Evolutionary conservation across 2,888 invertebrate genomes (phyloP).

Genomic region (Diachrysia chrysitis): DNA sequence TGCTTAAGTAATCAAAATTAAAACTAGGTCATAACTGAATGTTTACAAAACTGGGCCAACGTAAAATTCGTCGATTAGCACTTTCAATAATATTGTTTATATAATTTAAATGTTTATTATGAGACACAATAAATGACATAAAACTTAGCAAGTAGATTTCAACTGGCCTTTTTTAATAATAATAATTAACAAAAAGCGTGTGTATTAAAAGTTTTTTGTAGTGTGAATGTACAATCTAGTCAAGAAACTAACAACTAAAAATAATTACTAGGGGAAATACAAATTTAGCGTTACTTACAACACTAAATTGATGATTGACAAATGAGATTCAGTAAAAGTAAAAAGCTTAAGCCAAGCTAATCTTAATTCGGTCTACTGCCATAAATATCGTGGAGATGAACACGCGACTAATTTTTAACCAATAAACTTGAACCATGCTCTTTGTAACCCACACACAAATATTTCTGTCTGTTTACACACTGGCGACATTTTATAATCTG

Average conservation of each 20-base stretch:
- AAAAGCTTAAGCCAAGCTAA: no score
- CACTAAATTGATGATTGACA: no score
- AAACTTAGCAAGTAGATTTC: not conserved
- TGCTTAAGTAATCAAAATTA: slow-evolving; percentile 49
- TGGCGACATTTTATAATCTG: not conserved
- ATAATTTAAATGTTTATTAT: not conserved
- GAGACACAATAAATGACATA: not conserved
- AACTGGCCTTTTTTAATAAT: no score
- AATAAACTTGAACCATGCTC: not conserved
- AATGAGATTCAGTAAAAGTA: no score
- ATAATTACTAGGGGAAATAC: no score
- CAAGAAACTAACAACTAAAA: no score
- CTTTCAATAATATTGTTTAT: not conserved
- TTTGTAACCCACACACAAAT: not conserved
- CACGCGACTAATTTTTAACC: not conserved
- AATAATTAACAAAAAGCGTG: no score
- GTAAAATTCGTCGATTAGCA: not conserved
- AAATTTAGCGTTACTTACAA: no score
- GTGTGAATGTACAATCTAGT: no score
- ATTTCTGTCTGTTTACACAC: not conserved
- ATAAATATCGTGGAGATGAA: not conserved
- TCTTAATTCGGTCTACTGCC: not conserved
- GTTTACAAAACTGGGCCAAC: not conserved
- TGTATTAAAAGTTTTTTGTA: no score
- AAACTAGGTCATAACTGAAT: slow-evolving; percentile 38